Evolutionary conservation across 2,797 vertebrate species (phyloP).

Genomic region (Lepilemur ruficaudatus): DNA sequence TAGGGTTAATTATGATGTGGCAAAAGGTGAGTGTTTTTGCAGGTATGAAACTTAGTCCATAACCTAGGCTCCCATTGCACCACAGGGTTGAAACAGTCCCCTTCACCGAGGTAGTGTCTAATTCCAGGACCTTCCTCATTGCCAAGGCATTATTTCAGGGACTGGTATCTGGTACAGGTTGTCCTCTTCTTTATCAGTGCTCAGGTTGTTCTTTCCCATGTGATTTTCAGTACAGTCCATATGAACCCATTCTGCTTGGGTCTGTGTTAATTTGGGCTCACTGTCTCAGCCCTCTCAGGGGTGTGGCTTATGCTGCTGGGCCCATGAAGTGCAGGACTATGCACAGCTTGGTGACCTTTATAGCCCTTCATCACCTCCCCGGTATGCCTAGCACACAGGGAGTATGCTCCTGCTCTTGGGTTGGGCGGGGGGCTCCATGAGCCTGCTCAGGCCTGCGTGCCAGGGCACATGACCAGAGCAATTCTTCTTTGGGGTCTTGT

Average conservation of each 20-base stretch:
- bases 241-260: background rate
- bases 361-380: background rate
- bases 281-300: background rate
- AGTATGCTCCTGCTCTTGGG: too few species aligned
- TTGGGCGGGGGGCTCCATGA: too few species aligned
- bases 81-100: background rate
- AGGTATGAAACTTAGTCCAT: background rate
- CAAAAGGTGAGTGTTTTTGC: background rate
- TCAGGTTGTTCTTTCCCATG: background rate
- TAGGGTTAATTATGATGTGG: background rate
- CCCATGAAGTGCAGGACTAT: background rate
- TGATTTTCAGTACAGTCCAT: background rate
- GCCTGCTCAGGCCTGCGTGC: background rate
- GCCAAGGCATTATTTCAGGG: background rate
- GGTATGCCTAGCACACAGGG: background rate
- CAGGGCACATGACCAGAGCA: background rate
- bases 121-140: background rate
- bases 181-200: background rate
- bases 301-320: background rate
- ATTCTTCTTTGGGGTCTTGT: background rate
- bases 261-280: background rate
- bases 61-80: background rate
- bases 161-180: background rate
- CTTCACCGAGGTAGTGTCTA: background rate
- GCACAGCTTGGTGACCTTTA: background rate